These are phyloP conservation scores for Drosophila funebris DNA, from an alignment of 1,140 invertebrate genomes.

Conservation along the genomic window DNA sequence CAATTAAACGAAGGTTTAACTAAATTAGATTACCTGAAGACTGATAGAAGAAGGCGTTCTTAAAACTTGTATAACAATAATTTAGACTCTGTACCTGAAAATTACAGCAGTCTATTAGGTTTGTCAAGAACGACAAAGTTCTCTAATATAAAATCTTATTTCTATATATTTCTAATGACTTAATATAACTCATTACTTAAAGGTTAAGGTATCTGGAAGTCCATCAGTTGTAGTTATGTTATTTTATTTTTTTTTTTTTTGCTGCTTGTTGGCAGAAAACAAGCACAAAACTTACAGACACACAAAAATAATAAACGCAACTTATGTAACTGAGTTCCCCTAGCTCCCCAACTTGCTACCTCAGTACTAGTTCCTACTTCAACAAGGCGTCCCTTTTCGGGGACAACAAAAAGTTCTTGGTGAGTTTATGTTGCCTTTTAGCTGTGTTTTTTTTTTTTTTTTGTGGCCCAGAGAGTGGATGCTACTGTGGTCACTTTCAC, in stretches of 20 bases:
- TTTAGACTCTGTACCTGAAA: no score
- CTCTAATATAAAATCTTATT: no score
- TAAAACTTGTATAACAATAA: no score
- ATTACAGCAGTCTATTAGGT: no score
- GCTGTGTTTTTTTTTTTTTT: conserved; percentile 16
- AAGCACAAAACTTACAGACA: conserved; percentile 68
- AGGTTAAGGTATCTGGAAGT: no score
- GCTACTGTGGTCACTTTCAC: conserved; percentile 77
- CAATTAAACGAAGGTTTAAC: no score
- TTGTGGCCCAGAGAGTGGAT: conserved; percentile 52
- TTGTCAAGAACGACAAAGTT: no score
- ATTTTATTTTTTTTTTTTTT: no score
- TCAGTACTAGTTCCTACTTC: neutral
- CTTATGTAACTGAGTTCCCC: conserved; percentile 66
- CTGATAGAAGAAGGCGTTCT: no score
- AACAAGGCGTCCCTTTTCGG: conserved; percentile 35
- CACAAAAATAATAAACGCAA: conserved; percentile 76
- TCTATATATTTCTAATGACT: neutral
- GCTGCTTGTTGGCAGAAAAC: conserved; percentile 58
- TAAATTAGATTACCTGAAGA: no score
- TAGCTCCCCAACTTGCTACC: neutral
- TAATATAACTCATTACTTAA: no score
- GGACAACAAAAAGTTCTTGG: conserved; percentile 62
- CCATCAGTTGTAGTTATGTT: neutral
- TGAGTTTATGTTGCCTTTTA: conserved; percentile 49